A percentile compares a stretch with the other conserved stretches of the same genome.
These are phyloP conservation scores for Leucoma salicis DNA, from an alignment of 2,888 invertebrate species.

Conservation along the genomic window DNA sequence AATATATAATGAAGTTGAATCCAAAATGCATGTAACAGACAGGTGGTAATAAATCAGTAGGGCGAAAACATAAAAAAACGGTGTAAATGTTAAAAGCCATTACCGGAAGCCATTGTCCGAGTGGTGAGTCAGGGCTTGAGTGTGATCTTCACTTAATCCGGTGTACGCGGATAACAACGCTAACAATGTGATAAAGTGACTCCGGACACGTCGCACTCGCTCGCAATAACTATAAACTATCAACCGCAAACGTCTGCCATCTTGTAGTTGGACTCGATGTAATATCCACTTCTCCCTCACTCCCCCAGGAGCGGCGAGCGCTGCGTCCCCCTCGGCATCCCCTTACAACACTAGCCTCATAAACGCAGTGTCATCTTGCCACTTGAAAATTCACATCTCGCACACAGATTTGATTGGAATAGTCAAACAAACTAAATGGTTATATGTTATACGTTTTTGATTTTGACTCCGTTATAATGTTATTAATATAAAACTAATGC, in stretches of 20 bases:
- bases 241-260: slow-evolving; percentile 81
- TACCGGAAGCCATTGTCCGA: slow-evolving; percentile 60
- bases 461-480: too few species aligned
- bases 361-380: slow-evolving; percentile 35
- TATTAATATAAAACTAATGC: too few species aligned
- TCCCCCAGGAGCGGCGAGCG: slow-evolving; percentile 37
- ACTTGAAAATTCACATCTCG: slow-evolving; percentile 31
- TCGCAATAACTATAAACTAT: slow-evolving; percentile 82
- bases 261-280: slow-evolving; percentile 75
- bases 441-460: slow-evolving; percentile 22
- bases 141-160: slow-evolving; percentile 74
- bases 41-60: slow-evolving; percentile 30
- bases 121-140: slow-evolving; percentile 46
- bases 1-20: slow-evolving; percentile 33
- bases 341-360: slow-evolving; percentile 48
- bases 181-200: slow-evolving; percentile 80
- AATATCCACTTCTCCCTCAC: slow-evolving; percentile 69
- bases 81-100: slow-evolving; percentile 60
- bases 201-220: slow-evolving; percentile 72
- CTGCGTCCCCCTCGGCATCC: slow-evolving; percentile 54
- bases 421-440: slow-evolving; percentile 21
- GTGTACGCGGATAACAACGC: slow-evolving; percentile 74
- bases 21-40: slow-evolving; percentile 24
- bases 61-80: slow-evolving; percentile 35
- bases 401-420: slow-evolving; percentile 37